Evolutionary conservation across 1,140 invertebrate genomes (phyloP).

Genomic region (Drosophila littoralis): DNA sequence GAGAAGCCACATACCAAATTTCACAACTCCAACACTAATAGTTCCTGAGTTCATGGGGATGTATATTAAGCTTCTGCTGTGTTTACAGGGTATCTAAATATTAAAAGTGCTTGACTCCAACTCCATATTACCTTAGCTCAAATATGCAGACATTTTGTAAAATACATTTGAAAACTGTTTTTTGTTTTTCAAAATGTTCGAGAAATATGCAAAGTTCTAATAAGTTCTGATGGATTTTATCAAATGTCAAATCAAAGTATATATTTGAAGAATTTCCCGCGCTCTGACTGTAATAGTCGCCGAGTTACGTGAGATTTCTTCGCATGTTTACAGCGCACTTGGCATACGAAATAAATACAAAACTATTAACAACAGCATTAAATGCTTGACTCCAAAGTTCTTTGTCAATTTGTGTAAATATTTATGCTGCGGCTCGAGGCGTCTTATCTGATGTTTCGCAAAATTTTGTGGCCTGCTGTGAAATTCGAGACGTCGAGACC

Average conservation of each 20-base stretch:
- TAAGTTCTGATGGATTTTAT: too few relatives aligned
- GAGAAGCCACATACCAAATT: not conserved
- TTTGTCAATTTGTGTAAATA: conserved; percentile 45
- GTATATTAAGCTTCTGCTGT: too few relatives aligned
- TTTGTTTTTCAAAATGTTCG: too few relatives aligned
- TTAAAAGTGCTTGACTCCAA: too few relatives aligned
- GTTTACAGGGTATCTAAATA: too few relatives aligned
- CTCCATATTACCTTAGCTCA: too few relatives aligned
- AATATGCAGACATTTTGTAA: too few relatives aligned
- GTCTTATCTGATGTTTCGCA: conserved; percentile 30
- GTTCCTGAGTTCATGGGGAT: not conserved
- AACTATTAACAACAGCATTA: conserved; percentile 17
- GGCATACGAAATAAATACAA: conserved; percentile 8
- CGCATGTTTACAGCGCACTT: not conserved
- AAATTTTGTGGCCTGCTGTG: not conserved
- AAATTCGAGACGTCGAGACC: conserved; percentile 2
- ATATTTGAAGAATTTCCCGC: too few relatives aligned
- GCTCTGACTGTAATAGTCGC: not conserved
- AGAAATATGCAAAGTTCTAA: too few relatives aligned
- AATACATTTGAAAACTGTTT: too few relatives aligned
- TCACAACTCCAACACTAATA: too few relatives aligned
- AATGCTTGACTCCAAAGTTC: conserved; percentile 4
- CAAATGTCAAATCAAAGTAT: too few relatives aligned
- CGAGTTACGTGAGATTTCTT: not conserved
- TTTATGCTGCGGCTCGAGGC: conserved; percentile 33